A percentile compares a stretch with the other conserved stretches of the same genome.
Conservation (phyloP, 2,797 vertebrate species). For the Alauda arvensis region DNA sequence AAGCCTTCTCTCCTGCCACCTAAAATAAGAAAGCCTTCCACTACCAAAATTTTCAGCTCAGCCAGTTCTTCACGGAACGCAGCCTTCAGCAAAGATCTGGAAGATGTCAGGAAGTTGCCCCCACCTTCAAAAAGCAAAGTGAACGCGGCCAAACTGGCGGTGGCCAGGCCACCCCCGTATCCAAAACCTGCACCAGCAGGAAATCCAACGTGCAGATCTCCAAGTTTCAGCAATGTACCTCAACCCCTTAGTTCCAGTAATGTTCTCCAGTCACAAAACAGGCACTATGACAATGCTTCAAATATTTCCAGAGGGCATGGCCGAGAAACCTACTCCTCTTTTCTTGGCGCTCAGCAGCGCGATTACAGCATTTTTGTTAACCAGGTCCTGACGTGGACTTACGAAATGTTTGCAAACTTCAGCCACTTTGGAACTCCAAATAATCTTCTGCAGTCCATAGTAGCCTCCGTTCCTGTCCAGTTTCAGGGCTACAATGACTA, state of each 20-base stretch:
- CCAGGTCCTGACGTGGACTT: conserved; percentile 79
- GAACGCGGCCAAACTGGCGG: accelerated
- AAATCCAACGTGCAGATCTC: not conserved
- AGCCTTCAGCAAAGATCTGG: conserved; percentile 75
- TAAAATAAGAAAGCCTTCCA: conserved; percentile 69
- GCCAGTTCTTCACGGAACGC: conserved; percentile 73
- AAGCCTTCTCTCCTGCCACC: conserved; percentile 70
- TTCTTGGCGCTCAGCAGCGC: not conserved
- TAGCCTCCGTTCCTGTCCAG: conserved; percentile 69
- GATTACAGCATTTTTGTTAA: conserved; percentile 66
- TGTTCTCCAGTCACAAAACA: not conserved
- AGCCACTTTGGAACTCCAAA: conserved; percentile 68
- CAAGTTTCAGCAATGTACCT: not conserved
- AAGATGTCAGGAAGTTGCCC: conserved; percentile 27
- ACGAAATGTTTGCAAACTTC: conserved; percentile 71
- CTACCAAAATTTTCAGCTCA: conserved; percentile 77
- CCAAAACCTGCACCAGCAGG: not conserved
- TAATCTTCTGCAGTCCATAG: conserved; percentile 65
- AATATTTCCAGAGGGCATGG: not conserved
- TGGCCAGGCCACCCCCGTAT: not conserved
- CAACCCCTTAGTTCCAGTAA: not conserved
- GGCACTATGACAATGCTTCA: not conserved
- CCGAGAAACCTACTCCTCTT: not conserved
- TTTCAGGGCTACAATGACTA: conserved; percentile 77
- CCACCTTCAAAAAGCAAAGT: conserved; percentile 61